A percentile compares a stretch with the other conserved stretches of the same genome.
Evolutionary conservation across 2,888 invertebrate genomes (phyloP).

Genomic region (Microplitis deprimator): DNA sequence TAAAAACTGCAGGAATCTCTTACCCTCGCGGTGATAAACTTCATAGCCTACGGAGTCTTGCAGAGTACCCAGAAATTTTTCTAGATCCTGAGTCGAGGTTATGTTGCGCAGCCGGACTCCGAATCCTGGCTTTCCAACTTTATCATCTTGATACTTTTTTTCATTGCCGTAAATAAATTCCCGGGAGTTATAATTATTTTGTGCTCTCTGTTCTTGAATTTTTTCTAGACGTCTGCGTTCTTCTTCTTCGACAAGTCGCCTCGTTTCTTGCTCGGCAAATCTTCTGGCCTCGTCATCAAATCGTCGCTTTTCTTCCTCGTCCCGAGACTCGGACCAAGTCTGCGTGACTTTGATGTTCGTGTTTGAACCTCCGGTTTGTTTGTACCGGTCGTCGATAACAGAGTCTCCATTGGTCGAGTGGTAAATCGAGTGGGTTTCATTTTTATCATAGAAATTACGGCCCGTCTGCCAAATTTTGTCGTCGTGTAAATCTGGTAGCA

Average conservation of each 20-base stretch:
- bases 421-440: constrained; percentile 35
- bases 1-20: constrained; percentile 59
- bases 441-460: constrained; percentile 24
- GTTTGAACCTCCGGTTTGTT: constrained; percentile 32
- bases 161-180: constrained; percentile 58
- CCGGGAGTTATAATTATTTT: constrained; percentile 8
- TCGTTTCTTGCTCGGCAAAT: constrained; percentile 23
- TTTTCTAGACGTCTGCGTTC: constrained; percentile 45
- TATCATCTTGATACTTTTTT: constrained; percentile 51
- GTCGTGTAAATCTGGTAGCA: neutral
- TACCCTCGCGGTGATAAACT: constrained; percentile 53
- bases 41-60: constrained; percentile 55
- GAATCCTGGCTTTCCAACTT: constrained; percentile 52
- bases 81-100: constrained; percentile 55
- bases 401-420: constrained; percentile 6
- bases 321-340: constrained; percentile 13
- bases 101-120: constrained; percentile 54
- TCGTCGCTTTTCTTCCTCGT: constrained; percentile 17
- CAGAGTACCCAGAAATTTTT: constrained; percentile 55
- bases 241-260: constrained; percentile 40
- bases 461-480: neutral
- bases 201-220: constrained; percentile 42
- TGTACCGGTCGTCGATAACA: constrained; percentile 42
- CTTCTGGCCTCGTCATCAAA: constrained; percentile 40
- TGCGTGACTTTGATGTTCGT: constrained; percentile 40